Base-by-base conservation (phyloP, 2,888 invertebrate species). In the Zygaena filipendulae region DNA sequence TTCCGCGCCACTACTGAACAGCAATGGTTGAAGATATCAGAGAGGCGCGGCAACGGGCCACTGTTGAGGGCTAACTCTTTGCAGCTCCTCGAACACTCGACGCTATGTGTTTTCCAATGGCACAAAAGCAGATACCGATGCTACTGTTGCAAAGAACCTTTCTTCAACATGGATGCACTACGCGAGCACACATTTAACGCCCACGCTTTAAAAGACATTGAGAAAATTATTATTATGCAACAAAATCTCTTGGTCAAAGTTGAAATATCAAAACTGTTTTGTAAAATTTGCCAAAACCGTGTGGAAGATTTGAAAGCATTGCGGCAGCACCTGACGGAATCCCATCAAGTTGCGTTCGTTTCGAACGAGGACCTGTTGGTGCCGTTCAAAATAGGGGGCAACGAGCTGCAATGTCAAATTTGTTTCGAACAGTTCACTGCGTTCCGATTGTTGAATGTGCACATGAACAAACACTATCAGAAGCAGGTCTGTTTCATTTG, bases 1-100 rank as follows among this genome's bases (percentile, higher is more conserved):
- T n/a, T n/a, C n/a, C n/a, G n/a, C n/a, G n/a, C n/a, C n/a, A n/a
- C n/a, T n/a, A n/a, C n/a, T n/a, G n/a, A n/a, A n/a, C n/a, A 51
- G 6, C 48, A 58, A 18, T 56, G 55, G 57, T 23, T 35, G 0
- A 67, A 56, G 42, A 49, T 61, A 14, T 30, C 42, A 0, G 66
- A 66, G 3, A 36, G 57, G 0, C 61, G 75, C 1, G 66, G 68
- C 8, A 47, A 45, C 11, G 66, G 59, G 0, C 61, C 63, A 0
- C 39, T 67, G 8, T 32, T 71, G 0, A 36, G 75, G 11, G 59
- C 66, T 10, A 70, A 68, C 35, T 66, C 77, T 0, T 30, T 77
- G 2, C 90, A 90, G 56, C 86, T 79, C 0, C 45, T 79, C 0
- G 52, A 50, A 0, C 60, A 70, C 32, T 74, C 74, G 0, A 70